phyloP scores from a whole-genome alignment of 2,888 invertebrate species.

The Meloe dianella region DNA sequence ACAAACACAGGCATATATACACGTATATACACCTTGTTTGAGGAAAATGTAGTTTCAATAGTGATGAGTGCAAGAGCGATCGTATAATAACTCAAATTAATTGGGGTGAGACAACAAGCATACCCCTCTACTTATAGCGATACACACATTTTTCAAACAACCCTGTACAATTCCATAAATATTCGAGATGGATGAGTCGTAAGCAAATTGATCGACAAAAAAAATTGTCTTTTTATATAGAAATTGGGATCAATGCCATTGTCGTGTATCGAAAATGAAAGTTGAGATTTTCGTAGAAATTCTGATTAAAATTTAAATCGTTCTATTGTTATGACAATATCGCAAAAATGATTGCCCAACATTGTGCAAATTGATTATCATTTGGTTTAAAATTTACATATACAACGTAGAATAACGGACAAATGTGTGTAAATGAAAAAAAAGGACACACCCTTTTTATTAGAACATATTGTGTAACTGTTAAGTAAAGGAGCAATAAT shows the following conservation, averaged over 20 bases:
- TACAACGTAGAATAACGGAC: neutral
- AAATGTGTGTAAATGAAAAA: neutral
- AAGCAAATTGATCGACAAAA: too few relatives aligned
- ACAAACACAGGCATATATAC: neutral
- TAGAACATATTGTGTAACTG: conserved; percentile 3
- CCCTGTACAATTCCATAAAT: too few relatives aligned
- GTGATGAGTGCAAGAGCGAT: neutral
- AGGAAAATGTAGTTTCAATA: neutral
- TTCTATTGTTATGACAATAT: neutral
- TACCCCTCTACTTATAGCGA: too few relatives aligned
- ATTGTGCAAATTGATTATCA: neutral
- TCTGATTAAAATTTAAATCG: neutral
- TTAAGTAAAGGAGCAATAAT: neutral
- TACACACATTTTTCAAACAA: too few relatives aligned
- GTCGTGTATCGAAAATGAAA: neutral
- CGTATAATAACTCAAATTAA: neutral
- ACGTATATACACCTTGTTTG: neutral
- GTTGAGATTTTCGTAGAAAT: neutral
- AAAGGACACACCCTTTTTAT: neutral
- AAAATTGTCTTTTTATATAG: too few relatives aligned
- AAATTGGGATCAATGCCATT: neutral
- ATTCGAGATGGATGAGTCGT: too few relatives aligned
- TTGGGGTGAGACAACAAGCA: neutral
- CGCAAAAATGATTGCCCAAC: neutral
- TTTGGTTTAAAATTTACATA: neutral